Conservation (phyloP, 2,888 invertebrate species). For the Petrolisthes manimaculis region DNA sequence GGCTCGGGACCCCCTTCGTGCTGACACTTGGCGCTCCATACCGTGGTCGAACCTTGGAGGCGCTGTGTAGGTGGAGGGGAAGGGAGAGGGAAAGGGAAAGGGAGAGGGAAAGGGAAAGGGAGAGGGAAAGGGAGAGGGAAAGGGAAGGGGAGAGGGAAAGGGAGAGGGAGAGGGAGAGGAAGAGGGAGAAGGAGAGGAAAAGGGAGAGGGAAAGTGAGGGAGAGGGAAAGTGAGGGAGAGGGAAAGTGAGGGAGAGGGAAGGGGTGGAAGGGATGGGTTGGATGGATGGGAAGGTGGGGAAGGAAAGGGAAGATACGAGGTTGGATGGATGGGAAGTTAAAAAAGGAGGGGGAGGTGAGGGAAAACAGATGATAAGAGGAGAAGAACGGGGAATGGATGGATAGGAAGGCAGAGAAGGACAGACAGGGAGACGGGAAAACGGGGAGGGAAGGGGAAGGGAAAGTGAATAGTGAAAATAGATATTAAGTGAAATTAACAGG, state of each 20-base stretch:
- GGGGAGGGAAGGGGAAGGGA: no score
- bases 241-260: constrained; percentile 2
- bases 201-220: constrained; percentile 4
- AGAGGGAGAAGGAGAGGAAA: constrained; percentile 12
- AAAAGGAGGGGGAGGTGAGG: no score
- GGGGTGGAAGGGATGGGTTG: background rate
- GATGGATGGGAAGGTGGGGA: no score
- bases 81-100: background rate
- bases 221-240: background rate
- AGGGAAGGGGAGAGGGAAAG: background rate
- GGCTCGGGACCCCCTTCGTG: constrained; percentile 31
- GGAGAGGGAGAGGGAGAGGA: background rate
- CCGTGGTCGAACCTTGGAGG: constrained; percentile 42
- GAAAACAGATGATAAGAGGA: no score
- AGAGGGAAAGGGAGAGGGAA: background rate
- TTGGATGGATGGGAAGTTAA: no score
- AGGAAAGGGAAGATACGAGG: no score
- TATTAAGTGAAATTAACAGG: no score
- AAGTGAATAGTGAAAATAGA: no score
- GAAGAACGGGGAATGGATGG: no score
- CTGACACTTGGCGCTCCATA: constrained; percentile 31
- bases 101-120: background rate
- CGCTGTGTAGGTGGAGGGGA: constrained; percentile 3
- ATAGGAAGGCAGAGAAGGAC: no score
- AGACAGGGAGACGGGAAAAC: no score